phyloP scores from a whole-genome alignment of 2,888 invertebrate genomes.

The Dynastes maya region DNA sequence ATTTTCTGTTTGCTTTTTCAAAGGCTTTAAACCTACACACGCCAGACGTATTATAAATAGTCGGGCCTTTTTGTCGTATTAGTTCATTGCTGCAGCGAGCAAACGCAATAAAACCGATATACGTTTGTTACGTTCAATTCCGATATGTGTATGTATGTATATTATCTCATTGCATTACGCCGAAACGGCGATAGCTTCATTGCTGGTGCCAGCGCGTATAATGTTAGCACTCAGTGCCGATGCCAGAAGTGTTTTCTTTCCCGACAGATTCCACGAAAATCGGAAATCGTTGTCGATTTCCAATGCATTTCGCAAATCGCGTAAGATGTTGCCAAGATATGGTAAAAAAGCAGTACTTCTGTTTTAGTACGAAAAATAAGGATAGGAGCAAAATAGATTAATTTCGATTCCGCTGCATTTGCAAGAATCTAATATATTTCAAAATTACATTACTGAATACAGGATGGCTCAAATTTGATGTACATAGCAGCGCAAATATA shows the following conservation, averaged over 20 bases:
- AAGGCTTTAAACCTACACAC: no score
- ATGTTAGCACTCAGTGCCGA: not conserved
- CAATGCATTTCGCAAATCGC: not conserved
- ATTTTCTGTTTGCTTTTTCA: no score
- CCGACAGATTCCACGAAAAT: not conserved
- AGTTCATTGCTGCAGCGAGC: no score
- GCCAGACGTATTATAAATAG: no score
- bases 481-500: no score
- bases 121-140: not conserved
- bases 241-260: not conserved
- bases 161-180: constrained; percentile 2
- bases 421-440: no score
- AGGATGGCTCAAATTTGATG: no score
- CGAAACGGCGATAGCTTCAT: not conserved
- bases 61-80: no score
- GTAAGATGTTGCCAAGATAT: not conserved
- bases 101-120: no score
- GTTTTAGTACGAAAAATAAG: not conserved
- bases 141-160: not conserved
- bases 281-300: constrained; percentile 3
- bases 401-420: no score
- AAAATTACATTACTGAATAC: no score
- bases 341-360: not conserved
- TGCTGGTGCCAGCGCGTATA: constrained; percentile 7
- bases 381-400: no score